Conservation (phyloP, 1,140 invertebrate species). For the Batillaria attramentaria region DNA sequence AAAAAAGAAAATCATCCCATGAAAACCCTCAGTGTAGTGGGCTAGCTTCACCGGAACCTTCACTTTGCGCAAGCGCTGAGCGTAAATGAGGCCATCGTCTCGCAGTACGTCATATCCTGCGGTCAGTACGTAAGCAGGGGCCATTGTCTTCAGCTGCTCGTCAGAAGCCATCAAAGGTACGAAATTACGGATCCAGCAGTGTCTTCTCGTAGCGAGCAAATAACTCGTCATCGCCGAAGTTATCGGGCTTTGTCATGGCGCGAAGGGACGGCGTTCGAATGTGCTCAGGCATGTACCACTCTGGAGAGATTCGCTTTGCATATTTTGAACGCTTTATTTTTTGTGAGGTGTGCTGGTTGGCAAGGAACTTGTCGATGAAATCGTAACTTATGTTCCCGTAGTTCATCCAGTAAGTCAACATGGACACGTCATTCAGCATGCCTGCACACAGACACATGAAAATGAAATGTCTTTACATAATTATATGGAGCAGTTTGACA, state of each 20-base stretch:
- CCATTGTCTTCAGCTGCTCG: conserved; percentile 44
- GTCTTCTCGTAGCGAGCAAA: conserved; percentile 47
- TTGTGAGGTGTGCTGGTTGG: conserved; percentile 56
- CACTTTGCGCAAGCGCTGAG: conserved; percentile 48
- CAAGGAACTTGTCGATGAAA: conserved; percentile 49
- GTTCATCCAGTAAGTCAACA: conserved; percentile 54
- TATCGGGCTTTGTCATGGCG: conserved; percentile 44
- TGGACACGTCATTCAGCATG: conserved; percentile 51
- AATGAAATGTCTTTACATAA: no score
- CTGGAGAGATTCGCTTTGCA: conserved; percentile 42
- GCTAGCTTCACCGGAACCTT: conserved; percentile 51
- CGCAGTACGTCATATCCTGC: conserved; percentile 61
- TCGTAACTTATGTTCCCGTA: conserved; percentile 55
- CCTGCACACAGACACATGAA: no score
- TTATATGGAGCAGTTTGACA: no score
- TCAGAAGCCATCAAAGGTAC: conserved; percentile 55
- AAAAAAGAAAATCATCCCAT: conserved; percentile 59
- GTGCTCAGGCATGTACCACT: conserved; percentile 55
- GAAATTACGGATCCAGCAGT: conserved; percentile 54
- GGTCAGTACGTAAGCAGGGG: conserved; percentile 55
- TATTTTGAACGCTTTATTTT: conserved; percentile 54
- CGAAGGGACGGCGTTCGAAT: conserved; percentile 48
- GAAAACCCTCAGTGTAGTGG: conserved; percentile 57
- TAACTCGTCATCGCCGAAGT: conserved; percentile 50
- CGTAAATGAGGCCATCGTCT: conserved; percentile 60